Base-by-base conservation (phyloP, 2,113 vertebrate species). In the Heteronetta atricapilla region DNA sequence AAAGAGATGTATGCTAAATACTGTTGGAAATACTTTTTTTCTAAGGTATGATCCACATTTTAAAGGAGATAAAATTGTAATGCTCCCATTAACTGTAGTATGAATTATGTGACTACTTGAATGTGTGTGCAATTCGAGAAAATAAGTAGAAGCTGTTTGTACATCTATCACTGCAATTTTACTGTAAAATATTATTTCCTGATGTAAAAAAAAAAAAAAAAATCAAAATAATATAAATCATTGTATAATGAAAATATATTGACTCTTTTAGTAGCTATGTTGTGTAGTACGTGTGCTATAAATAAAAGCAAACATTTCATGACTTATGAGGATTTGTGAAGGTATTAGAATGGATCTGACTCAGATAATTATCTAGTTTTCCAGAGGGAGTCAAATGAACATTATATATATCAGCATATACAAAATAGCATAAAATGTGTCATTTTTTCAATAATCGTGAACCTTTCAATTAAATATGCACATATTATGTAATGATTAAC, bases 321-420 rank as follows among this genome's bases (percentile, higher is more conserved):
- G 28, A 64, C 11, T 74, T 67, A 33, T 48, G 20, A 50, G 22
- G 38, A 69, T 69, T 73, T 78, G 36, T 50, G 48, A 68, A 81
- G 6, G 2, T 31, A 48, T n/a, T 56, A 19, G 63, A 42, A 11
- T 34, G 48, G 26, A 36, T 55, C 31, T 64, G 66, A 56, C 46
- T 88, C 76, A 95, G 84, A 83, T 92, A 90, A 80, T 73, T 82
- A 29, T 20, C 36, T 85, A 40, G 62, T 55, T 75, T 91, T 86
- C 44, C 53, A 83, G 50, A 81, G 59, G 60, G 77, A 83, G 86
- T 89, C 76, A 56, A 12, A 34, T 59, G 46, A 48, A 72, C 33
- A 7, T 63, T 46, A 55, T 34, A 55, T 59, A 23, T 10, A 59
- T 25, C 25, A 59, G 31, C 40, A 78, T 42, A 72, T 52, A 55